phyloP scores from a whole-genome alignment of 2,888 invertebrate species.

The Aphodius sticticus region DNA sequence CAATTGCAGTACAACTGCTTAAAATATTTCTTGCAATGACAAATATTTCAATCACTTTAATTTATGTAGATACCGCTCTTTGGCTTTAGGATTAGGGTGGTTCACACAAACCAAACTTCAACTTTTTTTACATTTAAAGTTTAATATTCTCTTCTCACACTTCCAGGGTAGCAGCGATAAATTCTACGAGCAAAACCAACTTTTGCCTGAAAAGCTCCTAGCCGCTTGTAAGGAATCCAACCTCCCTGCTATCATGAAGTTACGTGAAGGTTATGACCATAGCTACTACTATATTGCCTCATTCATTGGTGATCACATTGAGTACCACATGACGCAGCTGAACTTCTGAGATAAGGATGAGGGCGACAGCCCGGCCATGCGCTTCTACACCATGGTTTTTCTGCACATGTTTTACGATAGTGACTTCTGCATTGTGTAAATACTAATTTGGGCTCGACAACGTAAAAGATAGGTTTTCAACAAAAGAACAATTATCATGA shows the following conservation, averaged over 20 bases:
- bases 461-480: too few relatives aligned
- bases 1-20: too few relatives aligned
- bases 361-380: neutral
- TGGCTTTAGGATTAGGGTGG: too few relatives aligned
- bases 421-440: neutral
- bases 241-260: constrained; percentile 73
- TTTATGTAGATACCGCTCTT: too few relatives aligned
- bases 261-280: constrained; percentile 92
- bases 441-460: neutral
- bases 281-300: constrained; percentile 92
- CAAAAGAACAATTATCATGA: too few relatives aligned
- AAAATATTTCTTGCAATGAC: too few relatives aligned
- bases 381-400: constrained; percentile 22
- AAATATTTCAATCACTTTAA: too few relatives aligned
- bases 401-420: constrained; percentile 11
- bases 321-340: constrained; percentile 85
- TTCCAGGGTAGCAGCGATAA: constrained; percentile 83
- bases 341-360: constrained; percentile 55
- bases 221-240: constrained; percentile 74
- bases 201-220: constrained; percentile 85
- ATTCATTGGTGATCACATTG: constrained; percentile 92
- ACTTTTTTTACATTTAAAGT: neutral
- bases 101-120: too few relatives aligned
- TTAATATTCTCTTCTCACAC: neutral
- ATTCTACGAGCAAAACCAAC: constrained; percentile 77